Evolutionary conservation across 1,140 invertebrate genomes (phyloP).

Genomic region (Nautilus pompilius): DNA sequence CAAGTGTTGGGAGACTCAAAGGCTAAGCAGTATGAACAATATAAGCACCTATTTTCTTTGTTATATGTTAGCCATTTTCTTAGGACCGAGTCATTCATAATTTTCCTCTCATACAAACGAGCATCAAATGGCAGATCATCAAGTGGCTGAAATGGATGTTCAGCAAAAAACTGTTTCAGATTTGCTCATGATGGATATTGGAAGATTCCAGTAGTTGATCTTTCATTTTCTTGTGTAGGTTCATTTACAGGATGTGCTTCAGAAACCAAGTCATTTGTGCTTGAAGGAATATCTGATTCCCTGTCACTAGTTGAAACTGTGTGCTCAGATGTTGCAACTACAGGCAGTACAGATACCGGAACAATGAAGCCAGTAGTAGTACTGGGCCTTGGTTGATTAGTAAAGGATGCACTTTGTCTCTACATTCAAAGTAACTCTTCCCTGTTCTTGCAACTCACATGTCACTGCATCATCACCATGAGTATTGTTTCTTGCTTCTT

Average conservation of each 20-base stretch:
- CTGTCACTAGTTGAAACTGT: not conserved
- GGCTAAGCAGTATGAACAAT: not conserved
- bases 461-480: no score
- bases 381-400: no score
- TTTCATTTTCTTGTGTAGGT: not conserved
- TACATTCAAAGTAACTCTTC: no score
- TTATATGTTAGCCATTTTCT: not conserved
- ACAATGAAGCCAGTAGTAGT: not conserved
- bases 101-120: not conserved
- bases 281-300: not conserved
- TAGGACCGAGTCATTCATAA: not conserved
- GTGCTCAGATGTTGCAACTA: not conserved
- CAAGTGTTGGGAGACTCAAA: not conserved
- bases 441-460: no score
- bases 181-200: not conserved
- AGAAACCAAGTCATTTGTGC: constrained; percentile 1
- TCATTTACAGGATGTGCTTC: not conserved
- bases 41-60: not conserved
- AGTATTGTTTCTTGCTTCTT: no score
- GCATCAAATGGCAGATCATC: not conserved
- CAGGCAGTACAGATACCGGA: not conserved
- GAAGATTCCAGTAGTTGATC: not conserved
- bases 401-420: no score
- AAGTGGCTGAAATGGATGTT: not conserved
- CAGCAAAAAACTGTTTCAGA: not conserved